These are phyloP conservation scores for Cottus gobio DNA, from an alignment of 2,113 vertebrate species.

Conservation along the genomic window DNA sequence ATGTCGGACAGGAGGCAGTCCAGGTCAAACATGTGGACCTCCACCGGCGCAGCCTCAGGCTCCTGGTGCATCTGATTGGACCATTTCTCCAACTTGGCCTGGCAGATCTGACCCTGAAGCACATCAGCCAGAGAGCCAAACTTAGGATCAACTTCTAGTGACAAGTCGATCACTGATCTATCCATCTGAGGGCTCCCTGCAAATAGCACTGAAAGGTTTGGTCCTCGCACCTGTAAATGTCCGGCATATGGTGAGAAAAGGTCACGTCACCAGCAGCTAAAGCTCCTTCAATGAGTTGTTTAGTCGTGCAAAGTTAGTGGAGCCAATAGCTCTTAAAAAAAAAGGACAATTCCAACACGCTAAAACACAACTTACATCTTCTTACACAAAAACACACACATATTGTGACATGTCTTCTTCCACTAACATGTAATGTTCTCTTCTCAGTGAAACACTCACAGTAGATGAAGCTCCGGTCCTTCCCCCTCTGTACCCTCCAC, in stretches of 20 bases:
- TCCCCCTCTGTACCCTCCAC: constrained; percentile 26
- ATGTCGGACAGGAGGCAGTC: constrained; percentile 95
- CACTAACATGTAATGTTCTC: background rate
- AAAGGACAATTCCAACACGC: background rate
- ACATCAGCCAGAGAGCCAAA: constrained; percentile 34
- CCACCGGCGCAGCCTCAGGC: constrained; percentile 85
- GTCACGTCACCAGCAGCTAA: background rate
- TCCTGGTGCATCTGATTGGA: constrained; percentile 90
- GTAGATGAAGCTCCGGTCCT: constrained; percentile 13
- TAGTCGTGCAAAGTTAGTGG: background rate
- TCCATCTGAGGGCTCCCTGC: constrained; percentile 41
- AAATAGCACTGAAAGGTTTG: background rate
- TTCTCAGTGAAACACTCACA: constrained; percentile 43
- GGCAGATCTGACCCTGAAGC: constrained; percentile 82
- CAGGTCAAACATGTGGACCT: constrained; percentile 91
- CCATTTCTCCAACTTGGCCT: constrained; percentile 89
- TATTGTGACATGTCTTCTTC: background rate
- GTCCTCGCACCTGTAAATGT: background rate
- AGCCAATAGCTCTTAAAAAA: background rate
- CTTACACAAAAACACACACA: background rate
- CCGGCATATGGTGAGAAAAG: background rate
- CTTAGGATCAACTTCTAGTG: background rate
- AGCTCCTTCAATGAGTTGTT: background rate
- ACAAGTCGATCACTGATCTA: background rate
- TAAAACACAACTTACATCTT: background rate